A percentile compares a stretch with the other conserved stretches of the same genome.
Evolutionary conservation across 2,888 invertebrate species (phyloP).

Genomic region (Polyommatus iphigenia): DNA sequence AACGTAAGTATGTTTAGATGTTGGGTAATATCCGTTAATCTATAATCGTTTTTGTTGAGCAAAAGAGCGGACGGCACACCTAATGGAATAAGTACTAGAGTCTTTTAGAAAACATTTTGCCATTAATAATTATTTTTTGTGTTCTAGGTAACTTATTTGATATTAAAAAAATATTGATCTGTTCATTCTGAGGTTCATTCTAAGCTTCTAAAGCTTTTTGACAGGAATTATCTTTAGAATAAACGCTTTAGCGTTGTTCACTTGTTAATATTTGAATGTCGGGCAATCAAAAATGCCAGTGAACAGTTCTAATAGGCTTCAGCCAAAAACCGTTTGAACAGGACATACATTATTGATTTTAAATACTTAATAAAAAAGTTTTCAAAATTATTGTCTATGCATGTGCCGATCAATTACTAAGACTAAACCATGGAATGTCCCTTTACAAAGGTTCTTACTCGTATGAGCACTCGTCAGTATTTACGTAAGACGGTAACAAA

Average conservation of each 20-base stretch:
- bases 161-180: too few relatives aligned
- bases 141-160: too few relatives aligned
- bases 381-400: not conserved
- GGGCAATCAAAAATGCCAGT: too few relatives aligned
- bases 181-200: too few relatives aligned
- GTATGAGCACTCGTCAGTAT: not conserved
- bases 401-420: not conserved
- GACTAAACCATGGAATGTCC: not conserved
- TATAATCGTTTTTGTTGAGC: conserved; percentile 13
- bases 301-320: too few relatives aligned
- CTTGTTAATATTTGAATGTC: too few relatives aligned
- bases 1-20: conserved; percentile 27
- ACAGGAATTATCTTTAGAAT: too few relatives aligned
- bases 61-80: not conserved
- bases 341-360: too few relatives aligned
- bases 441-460: not conserved
- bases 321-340: too few relatives aligned
- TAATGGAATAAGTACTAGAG: not conserved
- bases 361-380: too few relatives aligned
- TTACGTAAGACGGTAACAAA: conserved; percentile 32
- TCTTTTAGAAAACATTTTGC: not conserved
- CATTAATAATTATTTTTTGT: not conserved
- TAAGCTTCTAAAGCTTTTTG: too few relatives aligned
- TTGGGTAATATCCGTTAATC: conserved; percentile 32
- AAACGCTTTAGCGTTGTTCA: too few relatives aligned